Conservation (phyloP, 2,888 invertebrate genomes). For the Cryptosula pallasiana region DNA sequence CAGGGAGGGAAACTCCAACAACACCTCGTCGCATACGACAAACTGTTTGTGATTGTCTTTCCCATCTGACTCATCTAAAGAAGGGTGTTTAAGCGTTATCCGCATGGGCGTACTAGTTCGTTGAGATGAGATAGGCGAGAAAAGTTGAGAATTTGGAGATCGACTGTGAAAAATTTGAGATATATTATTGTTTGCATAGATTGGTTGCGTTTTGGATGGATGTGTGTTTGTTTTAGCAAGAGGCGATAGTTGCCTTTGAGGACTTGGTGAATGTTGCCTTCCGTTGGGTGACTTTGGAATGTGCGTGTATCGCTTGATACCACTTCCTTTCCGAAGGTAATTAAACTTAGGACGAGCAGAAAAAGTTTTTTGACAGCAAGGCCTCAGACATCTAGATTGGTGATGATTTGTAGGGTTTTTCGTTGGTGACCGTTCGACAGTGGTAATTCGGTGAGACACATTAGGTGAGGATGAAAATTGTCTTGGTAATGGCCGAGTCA, state of each 20-base stretch:
- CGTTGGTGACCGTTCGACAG: neutral
- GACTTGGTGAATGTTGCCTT: neutral
- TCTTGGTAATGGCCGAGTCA: neutral
- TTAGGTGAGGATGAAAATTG: neutral
- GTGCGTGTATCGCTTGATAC: neutral
- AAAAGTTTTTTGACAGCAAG: neutral
- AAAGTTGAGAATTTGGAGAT: neutral
- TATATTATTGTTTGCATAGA: too few species aligned
- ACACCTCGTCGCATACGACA: neutral
- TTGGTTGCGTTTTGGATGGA: neutral
- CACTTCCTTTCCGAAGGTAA: neutral
- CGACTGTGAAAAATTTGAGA: too few species aligned
- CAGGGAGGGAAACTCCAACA: slow-evolving; percentile 6
- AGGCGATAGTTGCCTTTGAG: neutral
- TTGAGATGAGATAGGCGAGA: neutral
- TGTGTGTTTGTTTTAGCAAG: neutral
- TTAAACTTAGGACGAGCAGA: neutral
- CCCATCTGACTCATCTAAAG: neutral
- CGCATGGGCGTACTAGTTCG: neutral
- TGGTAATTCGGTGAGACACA: neutral
- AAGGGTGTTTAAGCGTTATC: neutral
- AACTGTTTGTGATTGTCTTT: neutral
- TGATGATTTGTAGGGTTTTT: neutral
- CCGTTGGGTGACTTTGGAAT: neutral
- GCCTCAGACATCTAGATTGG: neutral